A percentile compares a stretch with the other conserved stretches of the same genome.
phyloP scores from a whole-genome alignment of 2,113 vertebrate genomes.

The Harpagus bidentatus region DNA sequence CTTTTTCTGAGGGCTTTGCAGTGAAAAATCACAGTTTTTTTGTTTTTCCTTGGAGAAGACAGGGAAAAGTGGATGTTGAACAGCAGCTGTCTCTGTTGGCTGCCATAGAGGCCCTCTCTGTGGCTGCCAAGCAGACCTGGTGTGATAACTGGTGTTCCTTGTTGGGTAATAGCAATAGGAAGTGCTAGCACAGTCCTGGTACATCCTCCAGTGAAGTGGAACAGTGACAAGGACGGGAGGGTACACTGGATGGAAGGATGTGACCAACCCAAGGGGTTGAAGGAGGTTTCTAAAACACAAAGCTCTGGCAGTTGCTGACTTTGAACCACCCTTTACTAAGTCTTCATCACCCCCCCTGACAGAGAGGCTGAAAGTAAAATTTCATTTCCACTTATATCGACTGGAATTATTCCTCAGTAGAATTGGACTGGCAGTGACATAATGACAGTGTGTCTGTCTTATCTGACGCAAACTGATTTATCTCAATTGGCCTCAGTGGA shows the following conservation, averaged over 20 bases:
- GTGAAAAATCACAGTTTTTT: background rate
- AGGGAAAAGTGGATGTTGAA: background rate
- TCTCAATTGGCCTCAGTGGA: background rate
- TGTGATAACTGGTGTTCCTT: background rate
- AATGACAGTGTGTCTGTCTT: background rate
- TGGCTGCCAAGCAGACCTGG: background rate
- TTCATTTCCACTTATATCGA: background rate
- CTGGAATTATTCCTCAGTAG: background rate
- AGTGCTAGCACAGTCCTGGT: background rate
- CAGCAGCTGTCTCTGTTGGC: background rate
- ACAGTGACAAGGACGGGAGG: background rate
- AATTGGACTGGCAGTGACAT: background rate
- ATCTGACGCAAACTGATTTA: background rate
- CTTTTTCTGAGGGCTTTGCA: background rate
- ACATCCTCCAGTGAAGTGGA: background rate
- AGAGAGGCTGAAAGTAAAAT: background rate
- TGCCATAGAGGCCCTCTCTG: background rate
- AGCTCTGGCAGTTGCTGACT: background rate
- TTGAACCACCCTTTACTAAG: background rate
- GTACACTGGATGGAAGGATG: background rate
- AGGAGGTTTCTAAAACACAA: background rate
- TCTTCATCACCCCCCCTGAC: background rate
- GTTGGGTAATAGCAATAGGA: background rate
- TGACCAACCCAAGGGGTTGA: background rate
- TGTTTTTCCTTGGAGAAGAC: background rate